Evolutionary conservation across 2,888 invertebrate genomes (phyloP).

Genomic region (Andrena camellia): DNA sequence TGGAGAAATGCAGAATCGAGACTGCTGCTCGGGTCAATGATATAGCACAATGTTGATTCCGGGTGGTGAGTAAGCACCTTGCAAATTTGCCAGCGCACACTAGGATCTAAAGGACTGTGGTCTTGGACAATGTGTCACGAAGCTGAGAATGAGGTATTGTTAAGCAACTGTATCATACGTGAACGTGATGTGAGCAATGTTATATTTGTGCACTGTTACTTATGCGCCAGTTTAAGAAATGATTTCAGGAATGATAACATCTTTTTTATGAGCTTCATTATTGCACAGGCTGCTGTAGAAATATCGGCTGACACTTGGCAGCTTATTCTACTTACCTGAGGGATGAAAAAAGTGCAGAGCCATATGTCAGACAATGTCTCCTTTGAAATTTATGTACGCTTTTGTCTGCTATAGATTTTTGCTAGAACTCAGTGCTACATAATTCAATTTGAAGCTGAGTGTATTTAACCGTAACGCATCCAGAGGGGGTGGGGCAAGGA

Average conservation of each 20-base stretch:
- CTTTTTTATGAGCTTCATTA: background rate
- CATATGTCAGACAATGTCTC: no score
- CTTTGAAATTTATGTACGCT: no score
- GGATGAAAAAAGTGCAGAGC: no score
- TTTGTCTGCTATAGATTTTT: no score
- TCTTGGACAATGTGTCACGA: constrained; percentile 15
- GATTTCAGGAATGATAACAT: background rate
- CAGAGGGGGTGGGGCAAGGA: no score
- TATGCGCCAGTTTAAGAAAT: background rate
- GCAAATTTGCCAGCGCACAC: constrained; percentile 1
- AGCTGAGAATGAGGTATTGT: background rate
- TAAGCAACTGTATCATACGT: background rate
- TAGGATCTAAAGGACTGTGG: constrained; percentile 5
- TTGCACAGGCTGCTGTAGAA: background rate
- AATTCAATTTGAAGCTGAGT: no score
- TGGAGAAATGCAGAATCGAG: constrained; percentile 29
- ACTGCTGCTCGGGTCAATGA: background rate
- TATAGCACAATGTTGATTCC: background rate
- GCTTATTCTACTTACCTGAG: no score
- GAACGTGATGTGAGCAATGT: background rate
- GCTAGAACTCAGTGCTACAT: no score
- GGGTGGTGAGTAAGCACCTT: constrained; percentile 20
- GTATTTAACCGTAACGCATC: no score
- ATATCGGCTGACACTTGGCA: background rate
- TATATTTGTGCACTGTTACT: background rate